A percentile compares a stretch with the other conserved stretches of the same genome.
Evolutionary conservation across 2,888 invertebrate species (phyloP).

Genomic region (Dorcus hopei): DNA sequence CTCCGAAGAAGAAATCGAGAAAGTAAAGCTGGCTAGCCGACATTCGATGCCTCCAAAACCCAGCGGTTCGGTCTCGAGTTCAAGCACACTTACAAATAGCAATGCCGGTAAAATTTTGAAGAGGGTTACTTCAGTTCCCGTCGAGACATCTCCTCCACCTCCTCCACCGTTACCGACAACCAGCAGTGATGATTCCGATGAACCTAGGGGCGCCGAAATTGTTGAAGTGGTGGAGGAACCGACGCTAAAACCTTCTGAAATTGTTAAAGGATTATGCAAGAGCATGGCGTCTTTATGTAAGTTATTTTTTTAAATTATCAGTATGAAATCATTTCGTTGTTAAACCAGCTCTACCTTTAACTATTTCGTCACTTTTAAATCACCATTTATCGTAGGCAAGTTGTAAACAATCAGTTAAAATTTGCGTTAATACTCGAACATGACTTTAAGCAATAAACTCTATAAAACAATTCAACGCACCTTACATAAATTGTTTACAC

Average conservation of each 20-base stretch:
- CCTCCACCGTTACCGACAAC: slow-evolving; percentile 63
- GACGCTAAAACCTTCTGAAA: slow-evolving; percentile 63
- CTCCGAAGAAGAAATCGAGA: slow-evolving; percentile 42
- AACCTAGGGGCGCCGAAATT: slow-evolving; percentile 44
- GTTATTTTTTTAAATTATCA: slow-evolving; percentile 20
- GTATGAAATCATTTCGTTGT: not conserved
- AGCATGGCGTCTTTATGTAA: slow-evolving; percentile 57
- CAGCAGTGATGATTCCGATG: slow-evolving; percentile 30
- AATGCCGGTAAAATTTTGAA: slow-evolving; percentile 47
- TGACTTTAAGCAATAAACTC: too few species aligned
- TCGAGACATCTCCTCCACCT: slow-evolving; percentile 58
- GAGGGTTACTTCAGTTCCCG: slow-evolving; percentile 58
- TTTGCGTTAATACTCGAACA: too few species aligned
- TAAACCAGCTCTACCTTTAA: slow-evolving; percentile 13
- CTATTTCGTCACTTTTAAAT: slow-evolving; percentile 9
- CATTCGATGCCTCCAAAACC: slow-evolving; percentile 40
- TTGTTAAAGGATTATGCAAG: slow-evolving; percentile 58
- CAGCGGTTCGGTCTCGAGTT: slow-evolving; percentile 4
- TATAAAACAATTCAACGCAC: too few species aligned
- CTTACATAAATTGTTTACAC: too few species aligned
- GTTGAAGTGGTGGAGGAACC: slow-evolving; percentile 66
- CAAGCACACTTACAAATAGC: slow-evolving; percentile 7
- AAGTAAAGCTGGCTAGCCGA: slow-evolving; percentile 40
- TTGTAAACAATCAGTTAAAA: too few species aligned
- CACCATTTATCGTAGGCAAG: not conserved